Evolutionary conservation across 2,797 vertebrate genomes (phyloP).

Genomic region (Gymnodraco acuticeps): DNA sequence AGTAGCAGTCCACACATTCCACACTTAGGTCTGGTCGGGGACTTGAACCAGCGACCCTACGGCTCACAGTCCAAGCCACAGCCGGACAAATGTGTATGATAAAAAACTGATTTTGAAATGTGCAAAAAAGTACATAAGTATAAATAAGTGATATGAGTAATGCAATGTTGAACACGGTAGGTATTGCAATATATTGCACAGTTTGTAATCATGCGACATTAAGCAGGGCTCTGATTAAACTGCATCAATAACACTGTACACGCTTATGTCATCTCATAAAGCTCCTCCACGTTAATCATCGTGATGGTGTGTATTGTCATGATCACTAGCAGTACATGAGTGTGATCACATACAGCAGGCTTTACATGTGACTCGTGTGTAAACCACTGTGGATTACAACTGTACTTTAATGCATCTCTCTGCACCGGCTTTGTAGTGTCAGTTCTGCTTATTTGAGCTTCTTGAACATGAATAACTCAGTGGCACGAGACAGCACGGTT

Average conservation of each 20-base stretch:
- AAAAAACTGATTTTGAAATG: too few relatives aligned
- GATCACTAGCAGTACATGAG: constrained; percentile 3
- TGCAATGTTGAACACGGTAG: too few relatives aligned
- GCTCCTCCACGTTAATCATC: constrained; percentile 1
- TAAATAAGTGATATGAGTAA: too few relatives aligned
- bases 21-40: too few relatives aligned
- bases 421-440: not conserved
- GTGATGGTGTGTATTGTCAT: constrained; percentile 10
- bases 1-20: too few relatives aligned
- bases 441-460: not conserved
- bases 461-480: constrained; percentile 41
- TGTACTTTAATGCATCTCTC: not conserved
- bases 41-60: too few relatives aligned
- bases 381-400: constrained; percentile 5
- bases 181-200: too few relatives aligned
- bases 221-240: not conserved
- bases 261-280: constrained; percentile 36
- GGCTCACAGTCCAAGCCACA: too few relatives aligned
- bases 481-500: constrained; percentile 34
- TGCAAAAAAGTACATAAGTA: too few relatives aligned
- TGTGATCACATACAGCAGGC: not conserved
- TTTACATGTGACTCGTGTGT: constrained; percentile 29
- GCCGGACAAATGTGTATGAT: too few relatives aligned
- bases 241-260: not conserved
- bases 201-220: not conserved